A percentile compares a stretch with the other conserved stretches of the same genome.
phyloP scores from a whole-genome alignment of 2,888 invertebrate genomes.

The Teleiodes luculella region DNA sequence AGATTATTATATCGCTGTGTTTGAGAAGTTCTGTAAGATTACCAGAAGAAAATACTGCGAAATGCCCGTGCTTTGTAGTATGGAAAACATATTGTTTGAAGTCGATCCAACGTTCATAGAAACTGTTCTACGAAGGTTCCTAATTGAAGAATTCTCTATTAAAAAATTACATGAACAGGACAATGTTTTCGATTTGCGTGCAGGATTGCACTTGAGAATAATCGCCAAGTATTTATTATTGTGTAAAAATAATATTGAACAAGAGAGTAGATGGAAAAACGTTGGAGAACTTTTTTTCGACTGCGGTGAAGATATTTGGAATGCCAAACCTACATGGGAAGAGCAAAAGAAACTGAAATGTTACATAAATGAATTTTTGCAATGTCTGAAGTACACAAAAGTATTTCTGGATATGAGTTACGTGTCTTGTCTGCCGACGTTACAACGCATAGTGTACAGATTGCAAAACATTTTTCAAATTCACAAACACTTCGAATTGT shows the following conservation, averaged over 20 bases:
- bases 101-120: constrained; percentile 31
- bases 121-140: constrained; percentile 25
- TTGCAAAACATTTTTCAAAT: constrained; percentile 38
- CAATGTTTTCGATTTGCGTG: neutral
- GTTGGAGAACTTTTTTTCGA: constrained; percentile 39
- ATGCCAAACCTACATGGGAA: neutral
- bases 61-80: constrained; percentile 28
- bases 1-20: constrained; percentile 42
- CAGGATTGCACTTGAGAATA: constrained; percentile 34
- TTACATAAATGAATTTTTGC: constrained; percentile 33
- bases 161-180: constrained; percentile 17
- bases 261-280: constrained; percentile 30
- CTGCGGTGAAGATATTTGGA: constrained; percentile 27
- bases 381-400: constrained; percentile 37
- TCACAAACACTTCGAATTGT: constrained; percentile 38
- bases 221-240: constrained; percentile 44
- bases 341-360: neutral
- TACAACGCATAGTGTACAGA: constrained; percentile 38
- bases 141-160: constrained; percentile 26
- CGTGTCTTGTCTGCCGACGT: constrained; percentile 38
- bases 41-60: constrained; percentile 21
- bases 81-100: constrained; percentile 34
- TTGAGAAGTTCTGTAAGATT: constrained; percentile 27
- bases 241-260: constrained; percentile 33
- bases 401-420: constrained; percentile 40